Percentiles rank a stretch among this genome's conserved stretches.
Conservation (phyloP, 2,113 vertebrate species). For the Centrocercus urophasianus region DNA sequence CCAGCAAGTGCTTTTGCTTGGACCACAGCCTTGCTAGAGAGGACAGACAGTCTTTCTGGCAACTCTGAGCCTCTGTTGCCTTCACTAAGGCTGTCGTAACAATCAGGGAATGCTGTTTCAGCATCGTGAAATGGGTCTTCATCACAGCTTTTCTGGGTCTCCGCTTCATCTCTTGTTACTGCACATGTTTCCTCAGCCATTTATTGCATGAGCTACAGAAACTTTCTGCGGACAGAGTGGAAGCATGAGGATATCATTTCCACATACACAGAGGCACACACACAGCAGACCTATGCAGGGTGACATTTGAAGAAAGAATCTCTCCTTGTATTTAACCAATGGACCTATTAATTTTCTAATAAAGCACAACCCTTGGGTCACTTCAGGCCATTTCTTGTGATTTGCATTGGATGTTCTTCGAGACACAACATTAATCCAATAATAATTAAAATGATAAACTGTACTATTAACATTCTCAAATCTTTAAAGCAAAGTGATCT, state of each 20-base stretch:
- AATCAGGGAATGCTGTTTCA: accelerated
- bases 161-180: conserved; percentile 19
- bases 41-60: background rate
- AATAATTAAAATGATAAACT: conserved; percentile 84
- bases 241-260: conserved; percentile 53
- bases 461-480: conserved; percentile 84
- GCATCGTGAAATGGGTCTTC: background rate
- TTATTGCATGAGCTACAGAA: background rate
- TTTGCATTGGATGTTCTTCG: conserved; percentile 76
- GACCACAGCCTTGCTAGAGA: background rate
- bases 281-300: background rate
- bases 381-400: conserved; percentile 72
- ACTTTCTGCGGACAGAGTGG: conserved; percentile 30
- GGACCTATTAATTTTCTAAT: conserved; percentile 74
- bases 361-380: conserved; percentile 73
- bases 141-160: background rate
- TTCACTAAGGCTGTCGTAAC: background rate
- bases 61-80: background rate
- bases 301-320: conserved; percentile 78
- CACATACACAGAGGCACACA: background rate
- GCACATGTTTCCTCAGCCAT: conserved; percentile 38
- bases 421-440: conserved; percentile 81
- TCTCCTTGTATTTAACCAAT: conserved; percentile 68
- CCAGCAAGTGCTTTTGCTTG: background rate
- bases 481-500: conserved; percentile 79